phyloP scores from a whole-genome alignment of 1,140 invertebrate genomes.

The Eciton burchellii region DNA sequence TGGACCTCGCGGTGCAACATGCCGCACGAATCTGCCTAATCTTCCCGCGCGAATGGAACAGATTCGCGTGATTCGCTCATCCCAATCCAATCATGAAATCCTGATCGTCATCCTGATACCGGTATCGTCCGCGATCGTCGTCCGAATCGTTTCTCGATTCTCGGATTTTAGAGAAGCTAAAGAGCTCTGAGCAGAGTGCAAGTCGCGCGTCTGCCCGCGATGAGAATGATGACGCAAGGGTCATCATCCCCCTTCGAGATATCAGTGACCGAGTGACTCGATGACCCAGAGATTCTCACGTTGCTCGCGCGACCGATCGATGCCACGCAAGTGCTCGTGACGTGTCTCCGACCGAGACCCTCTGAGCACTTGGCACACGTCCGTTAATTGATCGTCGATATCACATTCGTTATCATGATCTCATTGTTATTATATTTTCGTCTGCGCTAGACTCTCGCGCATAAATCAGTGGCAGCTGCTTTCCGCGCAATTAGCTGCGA shows the following conservation, averaged over 20 bases:
- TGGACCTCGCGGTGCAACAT: background rate
- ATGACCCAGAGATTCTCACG: slow-evolving; percentile 52
- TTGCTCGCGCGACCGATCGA: slow-evolving; percentile 4
- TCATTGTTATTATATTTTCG: slow-evolving; percentile 53
- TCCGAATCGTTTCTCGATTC: background rate
- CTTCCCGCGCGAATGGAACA: too few relatives aligned
- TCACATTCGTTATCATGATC: slow-evolving; percentile 44
- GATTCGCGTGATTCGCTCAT: too few relatives aligned
- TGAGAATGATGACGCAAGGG: slow-evolving; percentile 12
- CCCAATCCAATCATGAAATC: too few relatives aligned
- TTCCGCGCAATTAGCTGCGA: slow-evolving; percentile 55
- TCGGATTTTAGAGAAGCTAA: too few relatives aligned
- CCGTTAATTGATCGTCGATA: slow-evolving; percentile 27
- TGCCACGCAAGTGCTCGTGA: background rate
- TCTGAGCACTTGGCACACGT: background rate
- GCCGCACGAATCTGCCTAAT: background rate
- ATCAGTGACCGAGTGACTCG: slow-evolving; percentile 44
- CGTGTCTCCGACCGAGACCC: slow-evolving; percentile 4
- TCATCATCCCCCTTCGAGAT: slow-evolving; percentile 1
- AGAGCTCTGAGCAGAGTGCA: background rate
- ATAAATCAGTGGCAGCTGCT: slow-evolving; percentile 57
- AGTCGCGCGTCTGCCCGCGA: background rate
- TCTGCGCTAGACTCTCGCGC: slow-evolving; percentile 39
- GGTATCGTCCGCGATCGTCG: too few relatives aligned
- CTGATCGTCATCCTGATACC: too few relatives aligned